Conservation (phyloP, 2,797 vertebrate genomes). For the Falco naumanni region DNA sequence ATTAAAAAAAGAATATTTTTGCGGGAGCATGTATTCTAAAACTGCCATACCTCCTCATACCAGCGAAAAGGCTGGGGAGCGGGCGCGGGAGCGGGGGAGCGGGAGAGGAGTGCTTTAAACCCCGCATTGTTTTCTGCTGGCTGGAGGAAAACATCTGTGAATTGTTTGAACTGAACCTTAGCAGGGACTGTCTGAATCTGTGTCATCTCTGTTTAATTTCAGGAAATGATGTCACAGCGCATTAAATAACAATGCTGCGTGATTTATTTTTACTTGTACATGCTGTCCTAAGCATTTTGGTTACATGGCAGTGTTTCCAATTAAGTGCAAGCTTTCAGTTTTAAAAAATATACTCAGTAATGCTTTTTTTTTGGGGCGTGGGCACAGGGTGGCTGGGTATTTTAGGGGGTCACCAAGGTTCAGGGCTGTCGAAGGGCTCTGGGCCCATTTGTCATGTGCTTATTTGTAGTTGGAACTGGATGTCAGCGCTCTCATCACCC, state of each 20-base stretch:
- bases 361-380: conserved; percentile 32
- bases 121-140: conserved; percentile 80
- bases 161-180: conserved; percentile 85
- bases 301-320: conserved; percentile 75
- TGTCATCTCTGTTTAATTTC: conserved; percentile 83
- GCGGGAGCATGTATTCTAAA: conserved; percentile 61
- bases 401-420: conserved; percentile 86
- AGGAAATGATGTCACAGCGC: conserved; percentile 82
- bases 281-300: conserved; percentile 77
- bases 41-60: conserved; percentile 73
- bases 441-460: conserved; percentile 90
- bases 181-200: conserved; percentile 75
- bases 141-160: conserved; percentile 90
- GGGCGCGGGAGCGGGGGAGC: not conserved
- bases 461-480: conserved; percentile 85
- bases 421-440: conserved; percentile 83
- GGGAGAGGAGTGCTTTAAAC: conserved; percentile 58
- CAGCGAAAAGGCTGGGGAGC: conserved; percentile 10
- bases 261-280: conserved; percentile 78
- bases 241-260: conserved; percentile 79
- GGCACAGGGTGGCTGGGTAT: conserved; percentile 55
- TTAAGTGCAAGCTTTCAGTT: conserved; percentile 71
- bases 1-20: conserved; percentile 74
- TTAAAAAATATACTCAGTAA: conserved; percentile 68
- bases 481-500: conserved; percentile 83